Evolutionary conservation across 1,140 invertebrate species (phyloP).

Genomic region (Helicoverpa armigera): DNA sequence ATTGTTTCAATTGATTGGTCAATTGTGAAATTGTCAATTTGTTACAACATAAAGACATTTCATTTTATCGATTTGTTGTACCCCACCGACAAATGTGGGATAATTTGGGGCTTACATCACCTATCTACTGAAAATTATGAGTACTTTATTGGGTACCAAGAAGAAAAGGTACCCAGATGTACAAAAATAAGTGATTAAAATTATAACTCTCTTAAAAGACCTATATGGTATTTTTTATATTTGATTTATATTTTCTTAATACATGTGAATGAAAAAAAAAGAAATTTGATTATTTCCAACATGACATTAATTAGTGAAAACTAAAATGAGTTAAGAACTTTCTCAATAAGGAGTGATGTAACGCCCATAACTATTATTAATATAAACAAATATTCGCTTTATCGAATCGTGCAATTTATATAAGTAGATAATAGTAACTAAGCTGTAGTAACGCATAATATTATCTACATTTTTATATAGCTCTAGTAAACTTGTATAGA

Average conservation of each 20-base stretch:
- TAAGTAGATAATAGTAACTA: slow-evolving; percentile 78
- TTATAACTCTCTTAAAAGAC: too few species aligned
- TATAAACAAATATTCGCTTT: slow-evolving; percentile 81
- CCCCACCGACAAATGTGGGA: slow-evolving; percentile 46
- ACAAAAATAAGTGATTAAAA: too few species aligned
- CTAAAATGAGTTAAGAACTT: slow-evolving; percentile 49
- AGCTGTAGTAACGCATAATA: slow-evolving; percentile 75
- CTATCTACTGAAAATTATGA: not conserved
- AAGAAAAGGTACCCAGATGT: too few species aligned
- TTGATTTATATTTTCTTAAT: too few species aligned
- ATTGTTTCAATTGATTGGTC: slow-evolving; percentile 66
- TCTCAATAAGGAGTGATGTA: slow-evolving; percentile 57
- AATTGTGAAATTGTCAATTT: slow-evolving; percentile 77
- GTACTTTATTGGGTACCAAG: not conserved
- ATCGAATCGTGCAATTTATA: slow-evolving; percentile 85
- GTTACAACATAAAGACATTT: slow-evolving; percentile 59
- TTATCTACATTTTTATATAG: slow-evolving; percentile 71
- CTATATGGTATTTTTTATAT: too few species aligned
- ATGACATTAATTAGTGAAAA: slow-evolving; percentile 44
- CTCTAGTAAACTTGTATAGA: slow-evolving; percentile 75
- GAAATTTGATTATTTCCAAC: slow-evolving; percentile 43
- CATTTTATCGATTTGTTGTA: slow-evolving; percentile 30
- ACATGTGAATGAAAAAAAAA: too few species aligned
- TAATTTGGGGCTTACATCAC: slow-evolving; percentile 48
- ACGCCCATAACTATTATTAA: slow-evolving; percentile 50